phyloP scores from a whole-genome alignment of 2,888 invertebrate species.

The Tipula unca region DNA sequence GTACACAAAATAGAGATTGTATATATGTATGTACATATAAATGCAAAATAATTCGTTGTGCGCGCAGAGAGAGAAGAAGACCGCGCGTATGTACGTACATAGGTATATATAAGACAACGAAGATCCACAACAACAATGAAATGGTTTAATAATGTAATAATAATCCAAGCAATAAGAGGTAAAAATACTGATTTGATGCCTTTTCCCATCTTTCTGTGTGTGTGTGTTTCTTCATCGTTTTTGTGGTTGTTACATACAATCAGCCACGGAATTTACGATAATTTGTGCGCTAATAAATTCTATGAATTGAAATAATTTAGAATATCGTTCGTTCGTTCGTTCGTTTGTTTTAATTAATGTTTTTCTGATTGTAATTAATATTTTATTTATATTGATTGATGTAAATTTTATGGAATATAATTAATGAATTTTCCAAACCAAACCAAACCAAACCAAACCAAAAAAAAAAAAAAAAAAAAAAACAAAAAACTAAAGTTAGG shows the following conservation, averaged over 20 bases:
- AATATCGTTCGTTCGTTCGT: neutral
- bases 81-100: neutral
- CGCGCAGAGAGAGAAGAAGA: neutral
- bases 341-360: neutral
- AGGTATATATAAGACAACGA: neutral
- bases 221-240: neutral
- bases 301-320: neutral
- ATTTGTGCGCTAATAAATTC: slow-evolving; percentile 14
- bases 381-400: slow-evolving; percentile 8
- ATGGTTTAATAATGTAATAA: slow-evolving; percentile 2
- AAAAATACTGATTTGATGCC: slow-evolving; percentile 1
- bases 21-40: no score
- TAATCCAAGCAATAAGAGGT: neutral
- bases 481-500: neutral
- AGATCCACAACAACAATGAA: neutral
- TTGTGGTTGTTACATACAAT: neutral
- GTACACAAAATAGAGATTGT: neutral
- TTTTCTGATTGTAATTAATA: slow-evolving; percentile 14
- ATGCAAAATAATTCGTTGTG: neutral
- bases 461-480: no score
- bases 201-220: neutral
- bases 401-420: slow-evolving; percentile 8
- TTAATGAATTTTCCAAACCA: neutral
- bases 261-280: slow-evolving; percentile 8
- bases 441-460: no score